phyloP scores from a whole-genome alignment of 64 coral and sea anemone genomes.

The Actinia equina region DNA sequence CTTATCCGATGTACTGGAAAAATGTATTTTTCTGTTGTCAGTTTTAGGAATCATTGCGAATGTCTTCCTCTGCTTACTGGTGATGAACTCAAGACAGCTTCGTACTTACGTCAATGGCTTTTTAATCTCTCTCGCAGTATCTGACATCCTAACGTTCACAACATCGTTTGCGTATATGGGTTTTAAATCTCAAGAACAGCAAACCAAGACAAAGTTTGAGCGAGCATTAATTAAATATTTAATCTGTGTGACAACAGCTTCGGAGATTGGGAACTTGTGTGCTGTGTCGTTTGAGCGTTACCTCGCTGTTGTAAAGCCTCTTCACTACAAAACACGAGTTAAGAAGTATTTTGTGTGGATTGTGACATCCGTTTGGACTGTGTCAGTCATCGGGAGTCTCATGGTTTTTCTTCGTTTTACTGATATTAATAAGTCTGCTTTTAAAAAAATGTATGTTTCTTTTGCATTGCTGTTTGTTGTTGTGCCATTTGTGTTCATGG shows the following conservation, averaged over 20 bases:
- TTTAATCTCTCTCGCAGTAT: conserved; percentile 23
- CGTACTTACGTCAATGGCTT: conserved; percentile 33
- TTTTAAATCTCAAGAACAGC: neutral
- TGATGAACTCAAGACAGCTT: neutral
- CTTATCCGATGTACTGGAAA: neutral
- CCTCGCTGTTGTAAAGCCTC: conserved; percentile 26
- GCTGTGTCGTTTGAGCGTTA: conserved; percentile 24
- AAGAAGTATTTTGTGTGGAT: neutral
- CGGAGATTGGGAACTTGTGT: conserved; percentile 28
- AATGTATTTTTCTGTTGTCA: neutral
- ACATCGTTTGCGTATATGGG: neutral
- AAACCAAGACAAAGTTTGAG: neutral
- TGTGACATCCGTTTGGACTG: neutral
- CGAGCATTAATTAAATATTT: neutral
- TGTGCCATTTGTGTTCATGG: conserved; percentile 9
- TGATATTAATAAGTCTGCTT: neutral
- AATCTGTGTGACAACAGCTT: neutral
- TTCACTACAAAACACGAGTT: conserved; percentile 19
- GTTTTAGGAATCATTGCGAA: conserved; percentile 21
- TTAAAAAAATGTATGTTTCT: neutral
- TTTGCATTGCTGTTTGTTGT: neutral
- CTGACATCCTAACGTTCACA: conserved; percentile 17
- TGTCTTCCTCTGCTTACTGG: neutral
- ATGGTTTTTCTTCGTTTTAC: neutral
- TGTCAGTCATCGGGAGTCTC: neutral